These are phyloP conservation scores for Echeneis naucrates DNA, from an alignment of 2,797 vertebrate species.

Conservation along the genomic window DNA sequence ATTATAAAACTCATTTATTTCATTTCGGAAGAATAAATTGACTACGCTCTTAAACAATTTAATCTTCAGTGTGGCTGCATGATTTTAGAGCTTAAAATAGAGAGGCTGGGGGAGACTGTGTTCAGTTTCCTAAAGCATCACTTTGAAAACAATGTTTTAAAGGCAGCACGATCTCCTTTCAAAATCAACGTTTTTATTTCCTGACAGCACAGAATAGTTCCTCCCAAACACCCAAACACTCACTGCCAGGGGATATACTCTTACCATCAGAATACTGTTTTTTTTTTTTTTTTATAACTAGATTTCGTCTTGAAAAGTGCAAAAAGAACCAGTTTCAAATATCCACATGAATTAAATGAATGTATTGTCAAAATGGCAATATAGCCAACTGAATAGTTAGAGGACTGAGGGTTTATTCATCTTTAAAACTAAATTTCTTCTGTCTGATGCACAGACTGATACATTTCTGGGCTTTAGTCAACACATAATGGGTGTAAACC, in stretches of 20 bases:
- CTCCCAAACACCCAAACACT: conserved; percentile 68
- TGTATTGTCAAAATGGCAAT: not conserved
- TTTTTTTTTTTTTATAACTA: not conserved
- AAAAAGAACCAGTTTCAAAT: conserved; percentile 20
- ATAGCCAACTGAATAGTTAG: not conserved
- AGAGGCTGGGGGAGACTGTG: conserved; percentile 10
- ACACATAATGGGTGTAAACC: not conserved
- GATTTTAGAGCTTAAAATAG: conserved; percentile 6
- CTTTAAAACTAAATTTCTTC: not conserved
- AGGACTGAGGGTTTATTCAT: not conserved
- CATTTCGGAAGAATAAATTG: not conserved
- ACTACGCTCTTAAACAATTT: not conserved
- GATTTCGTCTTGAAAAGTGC: conserved; percentile 14
- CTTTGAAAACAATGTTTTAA: conserved; percentile 58
- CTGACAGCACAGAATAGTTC: conserved; percentile 57
- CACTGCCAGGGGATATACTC: conserved; percentile 21
- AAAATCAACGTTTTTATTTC: conserved; percentile 61
- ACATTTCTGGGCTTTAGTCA: conserved; percentile 6
- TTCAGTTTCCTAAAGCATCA: conserved; percentile 25
- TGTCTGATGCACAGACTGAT: not conserved
- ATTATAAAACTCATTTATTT: not conserved
- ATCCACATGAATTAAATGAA: conserved; percentile 16
- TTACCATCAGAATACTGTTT: conserved; percentile 9
- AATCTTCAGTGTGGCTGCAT: not conserved
- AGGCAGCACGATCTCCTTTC: conserved; percentile 46